Percentiles rank a stretch among this genome's conserved stretches.
Evolutionary conservation across 92 coral and sea anemone genomes (phyloP).

Genomic region (Meandrina meandrites): DNA sequence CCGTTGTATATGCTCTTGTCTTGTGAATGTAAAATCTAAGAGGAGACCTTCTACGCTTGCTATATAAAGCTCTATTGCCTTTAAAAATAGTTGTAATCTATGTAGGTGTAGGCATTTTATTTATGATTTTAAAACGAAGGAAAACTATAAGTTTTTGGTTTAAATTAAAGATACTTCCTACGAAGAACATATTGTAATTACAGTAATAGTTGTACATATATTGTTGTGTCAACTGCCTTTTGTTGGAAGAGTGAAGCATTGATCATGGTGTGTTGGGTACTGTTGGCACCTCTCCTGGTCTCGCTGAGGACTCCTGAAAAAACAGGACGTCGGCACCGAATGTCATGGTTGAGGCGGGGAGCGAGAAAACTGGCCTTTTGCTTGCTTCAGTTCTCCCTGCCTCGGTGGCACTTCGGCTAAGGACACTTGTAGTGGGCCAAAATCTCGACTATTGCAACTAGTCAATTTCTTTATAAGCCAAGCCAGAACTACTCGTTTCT

Average conservation of each 20-base stretch:
- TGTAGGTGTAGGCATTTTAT: conserved; percentile 39
- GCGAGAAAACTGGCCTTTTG: too few relatives aligned
- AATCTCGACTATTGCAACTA: too few relatives aligned
- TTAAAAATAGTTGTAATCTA: conserved; percentile 3
- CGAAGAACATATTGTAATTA: conserved; percentile 12
- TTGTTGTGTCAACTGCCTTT: not conserved
- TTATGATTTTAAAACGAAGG: conserved; percentile 41
- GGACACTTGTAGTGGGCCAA: too few relatives aligned
- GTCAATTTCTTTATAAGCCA: too few relatives aligned
- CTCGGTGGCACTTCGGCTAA: too few relatives aligned
- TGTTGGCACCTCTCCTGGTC: too few relatives aligned
- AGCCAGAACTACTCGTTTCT: too few relatives aligned
- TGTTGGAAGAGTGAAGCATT: not conserved
- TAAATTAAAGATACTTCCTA: conserved; percentile 12
- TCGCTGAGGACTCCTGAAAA: too few relatives aligned
- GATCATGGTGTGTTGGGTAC: too few relatives aligned
- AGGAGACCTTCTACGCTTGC: conserved; percentile 21
- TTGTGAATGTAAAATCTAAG: conserved; percentile 10
- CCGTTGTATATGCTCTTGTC: conserved; percentile 10
- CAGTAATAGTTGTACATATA: not conserved
- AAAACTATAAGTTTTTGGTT: conserved; percentile 18
- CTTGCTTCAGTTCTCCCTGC: too few relatives aligned
- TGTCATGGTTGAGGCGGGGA: too few relatives aligned
- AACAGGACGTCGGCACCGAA: too few relatives aligned
- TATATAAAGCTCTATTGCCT: conserved; percentile 18